phyloP scores from a whole-genome alignment of 2,888 invertebrate genomes.

The Sceliomorpha sp. region DNA sequence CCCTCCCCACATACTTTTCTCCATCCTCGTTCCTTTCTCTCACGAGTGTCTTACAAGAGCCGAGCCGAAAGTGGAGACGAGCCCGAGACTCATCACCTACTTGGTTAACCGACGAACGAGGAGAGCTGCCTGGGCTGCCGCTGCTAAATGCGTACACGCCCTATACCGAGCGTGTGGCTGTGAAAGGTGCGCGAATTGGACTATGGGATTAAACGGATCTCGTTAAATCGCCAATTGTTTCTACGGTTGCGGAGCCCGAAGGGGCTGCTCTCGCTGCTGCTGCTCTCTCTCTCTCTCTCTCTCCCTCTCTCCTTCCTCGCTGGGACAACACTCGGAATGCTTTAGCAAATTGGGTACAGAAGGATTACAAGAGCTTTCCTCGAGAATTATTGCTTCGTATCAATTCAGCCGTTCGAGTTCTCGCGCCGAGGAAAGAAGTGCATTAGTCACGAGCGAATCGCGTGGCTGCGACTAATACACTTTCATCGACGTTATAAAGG shows the following conservation, averaged over 20 bases:
- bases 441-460: constrained; percentile 44
- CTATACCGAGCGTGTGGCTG: constrained; percentile 52
- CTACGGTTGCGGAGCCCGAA: constrained; percentile 48
- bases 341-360: constrained; percentile 56
- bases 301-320: too few relatives aligned
- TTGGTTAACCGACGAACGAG: constrained; percentile 70
- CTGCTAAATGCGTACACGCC: constrained; percentile 34
- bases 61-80: constrained; percentile 65
- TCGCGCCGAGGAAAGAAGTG: constrained; percentile 19
- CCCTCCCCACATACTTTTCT: constrained; percentile 2
- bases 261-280: constrained; percentile 51
- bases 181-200: constrained; percentile 58
- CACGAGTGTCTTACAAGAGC: constrained; percentile 23
- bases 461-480: constrained; percentile 17
- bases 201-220: constrained; percentile 55
- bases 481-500: constrained; percentile 10
- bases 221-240: constrained; percentile 57
- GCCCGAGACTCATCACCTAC: constrained; percentile 73
- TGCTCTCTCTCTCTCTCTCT: too few relatives aligned
- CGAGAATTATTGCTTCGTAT: constrained; percentile 53
- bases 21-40: constrained; percentile 25
- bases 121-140: too few relatives aligned
- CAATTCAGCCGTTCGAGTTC: constrained; percentile 42
- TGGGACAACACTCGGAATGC: constrained; percentile 48
- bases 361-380: constrained; percentile 54